These are phyloP conservation scores for Corynorhinus townsendii DNA, from an alignment of 2,113 vertebrate genomes.

Conservation along the genomic window DNA sequence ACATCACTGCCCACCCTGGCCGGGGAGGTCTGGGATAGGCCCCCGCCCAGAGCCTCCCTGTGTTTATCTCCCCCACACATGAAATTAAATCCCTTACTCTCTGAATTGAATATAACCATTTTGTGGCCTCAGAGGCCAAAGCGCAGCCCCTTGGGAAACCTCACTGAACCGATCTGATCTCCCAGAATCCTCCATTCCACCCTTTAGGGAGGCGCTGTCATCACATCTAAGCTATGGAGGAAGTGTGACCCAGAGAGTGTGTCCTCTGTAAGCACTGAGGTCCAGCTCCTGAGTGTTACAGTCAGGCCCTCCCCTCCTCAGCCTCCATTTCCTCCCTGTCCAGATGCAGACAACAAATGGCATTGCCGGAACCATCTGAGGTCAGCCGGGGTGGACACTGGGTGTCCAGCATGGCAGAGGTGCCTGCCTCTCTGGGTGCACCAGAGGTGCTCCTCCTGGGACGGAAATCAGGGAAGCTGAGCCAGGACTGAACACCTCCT, in stretches of 20 bases:
- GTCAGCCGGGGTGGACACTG: rapidly evolving
- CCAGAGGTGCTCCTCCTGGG: background rate
- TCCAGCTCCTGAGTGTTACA: background rate
- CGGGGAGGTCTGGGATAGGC: background rate
- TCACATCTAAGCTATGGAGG: background rate
- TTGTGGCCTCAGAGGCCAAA: background rate
- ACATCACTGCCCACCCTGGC: background rate
- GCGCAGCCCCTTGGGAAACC: background rate
- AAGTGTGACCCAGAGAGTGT: background rate
- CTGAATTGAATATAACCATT: background rate
- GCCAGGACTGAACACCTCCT: background rate
- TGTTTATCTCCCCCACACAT: background rate
- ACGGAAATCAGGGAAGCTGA: background rate
- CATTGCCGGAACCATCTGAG: background rate
- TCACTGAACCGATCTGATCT: background rate
- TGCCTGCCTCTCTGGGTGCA: rapidly evolving
- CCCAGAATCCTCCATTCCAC: background rate
- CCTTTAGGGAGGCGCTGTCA: background rate
- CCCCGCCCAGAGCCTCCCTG: background rate
- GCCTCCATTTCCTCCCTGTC: background rate
- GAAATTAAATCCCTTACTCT: background rate
- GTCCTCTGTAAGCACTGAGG: background rate
- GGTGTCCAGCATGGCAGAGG: background rate
- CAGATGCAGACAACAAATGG: background rate
- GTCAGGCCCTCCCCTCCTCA: background rate